Conservation (phyloP, 2,113 vertebrate genomes). For the Nyctereutes procyonoides region DNA sequence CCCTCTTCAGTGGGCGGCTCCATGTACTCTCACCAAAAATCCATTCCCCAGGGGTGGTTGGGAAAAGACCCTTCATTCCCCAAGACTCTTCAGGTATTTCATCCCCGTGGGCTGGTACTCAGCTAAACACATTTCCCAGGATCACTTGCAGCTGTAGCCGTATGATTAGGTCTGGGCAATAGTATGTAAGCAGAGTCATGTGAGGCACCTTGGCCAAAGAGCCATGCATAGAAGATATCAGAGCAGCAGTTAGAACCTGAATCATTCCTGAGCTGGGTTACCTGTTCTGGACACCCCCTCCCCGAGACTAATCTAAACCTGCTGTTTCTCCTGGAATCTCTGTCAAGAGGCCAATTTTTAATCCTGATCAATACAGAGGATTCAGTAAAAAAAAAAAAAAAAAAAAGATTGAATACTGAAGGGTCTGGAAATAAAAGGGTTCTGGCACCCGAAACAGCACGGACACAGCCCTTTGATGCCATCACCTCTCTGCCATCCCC, state of each 20-base stretch:
- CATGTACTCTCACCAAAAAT: not conserved
- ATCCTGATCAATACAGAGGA: not conserved
- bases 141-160: not conserved
- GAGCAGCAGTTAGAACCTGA: not conserved
- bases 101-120: rapidly evolving
- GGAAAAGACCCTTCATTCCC: not conserved
- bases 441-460: not conserved
- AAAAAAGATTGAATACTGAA: not conserved
- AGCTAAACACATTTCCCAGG: not conserved
- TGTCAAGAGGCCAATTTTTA: not conserved
- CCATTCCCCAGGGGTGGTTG: not conserved
- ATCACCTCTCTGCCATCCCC: not conserved
- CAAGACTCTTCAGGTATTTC: no score
- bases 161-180: not conserved
- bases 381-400: not conserved
- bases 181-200: not conserved
- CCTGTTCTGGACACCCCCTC: not conserved
- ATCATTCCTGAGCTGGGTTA: not conserved
- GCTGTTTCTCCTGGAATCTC: not conserved
- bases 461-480: not conserved
- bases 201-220: not conserved
- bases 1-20: not conserved
- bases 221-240: not conserved
- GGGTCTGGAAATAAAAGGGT: not conserved
- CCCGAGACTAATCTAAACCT: not conserved